A percentile compares a stretch with the other conserved stretches of the same genome.
phyloP scores from a whole-genome alignment of 2,888 invertebrate genomes.

The Fragum fragum region DNA sequence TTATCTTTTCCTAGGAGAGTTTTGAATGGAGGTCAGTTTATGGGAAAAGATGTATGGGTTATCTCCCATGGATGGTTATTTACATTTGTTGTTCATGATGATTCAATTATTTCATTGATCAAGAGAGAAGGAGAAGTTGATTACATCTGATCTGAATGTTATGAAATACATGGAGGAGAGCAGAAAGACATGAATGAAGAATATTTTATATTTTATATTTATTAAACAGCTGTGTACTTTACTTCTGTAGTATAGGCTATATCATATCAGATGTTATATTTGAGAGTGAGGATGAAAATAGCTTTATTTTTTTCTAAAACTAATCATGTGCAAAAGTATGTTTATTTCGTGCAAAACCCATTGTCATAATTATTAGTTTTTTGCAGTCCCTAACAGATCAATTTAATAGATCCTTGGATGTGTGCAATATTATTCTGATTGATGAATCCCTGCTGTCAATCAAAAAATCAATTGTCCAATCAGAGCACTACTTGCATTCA shows the following conservation, averaged over 20 bases:
- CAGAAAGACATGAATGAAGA: constrained; percentile 19
- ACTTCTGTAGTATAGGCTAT: constrained; percentile 17
- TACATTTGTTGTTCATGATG: neutral
- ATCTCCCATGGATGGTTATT: constrained; percentile 5
- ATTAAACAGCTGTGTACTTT: constrained; percentile 42
- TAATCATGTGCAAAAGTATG: constrained; percentile 29
- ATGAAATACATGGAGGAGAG: neutral
- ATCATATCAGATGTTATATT: constrained; percentile 37
- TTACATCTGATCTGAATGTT: constrained; percentile 4
- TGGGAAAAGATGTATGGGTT: constrained; percentile 24
- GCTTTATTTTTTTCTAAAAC: constrained; percentile 42
- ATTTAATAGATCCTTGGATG: neutral
- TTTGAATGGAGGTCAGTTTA: constrained; percentile 45
- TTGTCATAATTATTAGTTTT: neutral
- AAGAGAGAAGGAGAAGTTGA: neutral
- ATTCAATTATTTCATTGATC: neutral
- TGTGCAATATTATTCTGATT: neutral
- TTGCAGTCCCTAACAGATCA: neutral
- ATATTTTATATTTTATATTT: constrained; percentile 48
- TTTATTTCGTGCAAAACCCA: constrained; percentile 1
- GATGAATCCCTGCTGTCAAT: neutral
- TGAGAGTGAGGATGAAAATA: constrained; percentile 28
- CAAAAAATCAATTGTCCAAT: neutral
- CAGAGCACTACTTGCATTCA: neutral
- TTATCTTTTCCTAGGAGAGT: constrained; percentile 47